These are phyloP conservation scores for Synchiropus splendidus DNA, from an alignment of 2,113 vertebrate genomes.

Conservation along the genomic window DNA sequence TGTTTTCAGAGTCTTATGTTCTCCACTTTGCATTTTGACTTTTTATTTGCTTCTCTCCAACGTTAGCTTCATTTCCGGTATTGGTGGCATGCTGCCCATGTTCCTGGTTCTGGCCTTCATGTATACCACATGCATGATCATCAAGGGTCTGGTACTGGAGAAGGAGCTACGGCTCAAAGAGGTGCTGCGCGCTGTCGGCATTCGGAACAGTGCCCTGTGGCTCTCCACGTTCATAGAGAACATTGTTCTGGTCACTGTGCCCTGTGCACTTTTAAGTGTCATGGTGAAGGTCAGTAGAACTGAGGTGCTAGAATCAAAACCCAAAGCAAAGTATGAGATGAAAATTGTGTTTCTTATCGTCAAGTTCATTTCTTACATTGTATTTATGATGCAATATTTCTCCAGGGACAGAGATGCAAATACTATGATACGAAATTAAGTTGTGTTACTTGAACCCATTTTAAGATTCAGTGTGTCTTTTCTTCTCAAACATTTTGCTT, in stretches of 20 bases:
- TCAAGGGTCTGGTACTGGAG: slow-evolving; percentile 61
- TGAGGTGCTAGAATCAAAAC: slow-evolving; percentile 10
- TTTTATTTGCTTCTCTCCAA: slow-evolving; percentile 19
- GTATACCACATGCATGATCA: slow-evolving; percentile 46
- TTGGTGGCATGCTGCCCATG: slow-evolving; percentile 62
- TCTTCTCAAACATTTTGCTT: too few relatives aligned
- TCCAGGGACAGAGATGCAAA: too few relatives aligned
- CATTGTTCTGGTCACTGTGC: slow-evolving; percentile 44
- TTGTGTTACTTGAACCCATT: too few relatives aligned
- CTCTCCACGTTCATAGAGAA: slow-evolving; percentile 44
- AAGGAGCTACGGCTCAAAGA: slow-evolving; percentile 62
- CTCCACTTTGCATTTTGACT: too few relatives aligned
- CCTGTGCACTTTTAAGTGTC: slow-evolving; percentile 56
- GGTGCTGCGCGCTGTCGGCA: slow-evolving; percentile 37
- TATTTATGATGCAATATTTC: too few relatives aligned
- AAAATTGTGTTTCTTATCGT: background rate
- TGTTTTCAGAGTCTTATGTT: too few relatives aligned
- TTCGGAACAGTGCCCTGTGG: slow-evolving; percentile 48
- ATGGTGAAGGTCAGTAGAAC: slow-evolving; percentile 65
- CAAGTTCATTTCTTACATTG: too few relatives aligned
- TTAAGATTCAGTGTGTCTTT: too few relatives aligned
- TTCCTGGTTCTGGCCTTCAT: slow-evolving; percentile 65
- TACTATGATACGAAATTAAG: too few relatives aligned
- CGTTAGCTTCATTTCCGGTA: slow-evolving; percentile 56
- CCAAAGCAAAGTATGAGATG: slow-evolving; percentile 28